Conservation (phyloP, 2,113 vertebrate genomes). For the Arizona elegans region DNA sequence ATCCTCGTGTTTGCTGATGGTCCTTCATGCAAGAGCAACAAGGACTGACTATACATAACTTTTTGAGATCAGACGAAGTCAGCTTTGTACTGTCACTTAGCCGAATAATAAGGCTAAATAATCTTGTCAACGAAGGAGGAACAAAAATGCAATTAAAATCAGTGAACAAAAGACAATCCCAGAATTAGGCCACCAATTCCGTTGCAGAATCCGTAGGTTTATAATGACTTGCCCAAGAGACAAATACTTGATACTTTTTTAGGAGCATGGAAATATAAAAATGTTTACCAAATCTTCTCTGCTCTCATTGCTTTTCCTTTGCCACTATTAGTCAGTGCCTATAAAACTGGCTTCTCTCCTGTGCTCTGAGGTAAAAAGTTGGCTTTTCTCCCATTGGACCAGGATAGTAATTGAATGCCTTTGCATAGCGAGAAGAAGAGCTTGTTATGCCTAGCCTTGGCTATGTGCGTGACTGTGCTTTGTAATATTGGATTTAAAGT, state of each 20-base stretch:
- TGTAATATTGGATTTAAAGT: neutral
- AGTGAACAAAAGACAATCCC: neutral
- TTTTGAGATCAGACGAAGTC: neutral
- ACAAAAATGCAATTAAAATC: neutral
- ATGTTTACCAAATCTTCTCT: neutral
- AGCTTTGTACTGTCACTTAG: neutral
- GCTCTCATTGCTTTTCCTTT: neutral
- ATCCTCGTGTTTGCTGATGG: neutral
- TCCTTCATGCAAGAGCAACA: neutral
- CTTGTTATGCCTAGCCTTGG: neutral
- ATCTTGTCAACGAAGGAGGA: neutral
- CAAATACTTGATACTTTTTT: neutral
- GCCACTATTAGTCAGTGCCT: neutral
- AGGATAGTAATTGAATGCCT: neutral
- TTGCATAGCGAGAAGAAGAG: neutral
- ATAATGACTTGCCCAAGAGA: neutral
- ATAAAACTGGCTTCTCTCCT: neutral
- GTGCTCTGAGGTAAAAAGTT: neutral
- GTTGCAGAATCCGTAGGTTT: neutral
- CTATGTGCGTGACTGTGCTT: neutral
- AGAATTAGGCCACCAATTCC: neutral
- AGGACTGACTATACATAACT: neutral
- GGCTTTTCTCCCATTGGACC: neutral
- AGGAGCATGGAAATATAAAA: neutral
- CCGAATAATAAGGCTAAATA: neutral